Evolutionary conservation across 2,888 invertebrate genomes (phyloP).

Genomic region (Ormyrus nitidulus): DNA sequence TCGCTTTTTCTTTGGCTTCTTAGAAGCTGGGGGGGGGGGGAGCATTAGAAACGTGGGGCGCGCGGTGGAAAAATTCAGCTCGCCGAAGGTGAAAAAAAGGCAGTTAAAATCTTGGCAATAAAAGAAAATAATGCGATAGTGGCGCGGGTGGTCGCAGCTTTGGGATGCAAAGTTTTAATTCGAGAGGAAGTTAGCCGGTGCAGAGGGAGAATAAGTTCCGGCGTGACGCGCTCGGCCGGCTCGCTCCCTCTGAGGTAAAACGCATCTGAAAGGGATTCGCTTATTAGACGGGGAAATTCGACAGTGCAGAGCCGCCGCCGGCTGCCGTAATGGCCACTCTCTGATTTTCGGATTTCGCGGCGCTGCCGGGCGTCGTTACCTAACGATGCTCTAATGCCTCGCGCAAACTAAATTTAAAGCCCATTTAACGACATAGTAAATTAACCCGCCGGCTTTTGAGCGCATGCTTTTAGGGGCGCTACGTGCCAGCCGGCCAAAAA

Average conservation of each 20-base stretch:
- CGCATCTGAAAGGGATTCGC: constrained; percentile 49
- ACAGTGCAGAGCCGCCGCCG: not conserved
- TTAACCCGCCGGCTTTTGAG: constrained; percentile 51
- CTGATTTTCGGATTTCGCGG: constrained; percentile 48
- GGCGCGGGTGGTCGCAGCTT: no score
- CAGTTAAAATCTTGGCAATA: not conserved
- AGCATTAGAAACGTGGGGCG: no score
- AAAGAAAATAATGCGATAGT: constrained; percentile 9
- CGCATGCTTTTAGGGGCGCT: no score
- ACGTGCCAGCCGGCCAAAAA: no score
- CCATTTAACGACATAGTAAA: constrained; percentile 61
- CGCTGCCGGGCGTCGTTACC: constrained; percentile 11
- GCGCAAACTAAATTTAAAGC: constrained; percentile 61
- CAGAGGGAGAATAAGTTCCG: constrained; percentile 22
- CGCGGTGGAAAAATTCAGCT: no score
- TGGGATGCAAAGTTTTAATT: constrained; percentile 31
- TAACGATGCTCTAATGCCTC: constrained; percentile 48
- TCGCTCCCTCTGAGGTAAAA: not conserved
- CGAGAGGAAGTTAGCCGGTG: constrained; percentile 19
- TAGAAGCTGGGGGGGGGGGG: no score
- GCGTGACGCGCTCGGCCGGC: not conserved
- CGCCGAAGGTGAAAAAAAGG: no score
- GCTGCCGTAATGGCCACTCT: constrained; percentile 38
- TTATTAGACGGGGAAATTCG: constrained; percentile 48
- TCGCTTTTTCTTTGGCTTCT: not conserved